Evolutionary conservation across 2,113 vertebrate species (phyloP).

Genomic region (Papio anubis): DNA sequence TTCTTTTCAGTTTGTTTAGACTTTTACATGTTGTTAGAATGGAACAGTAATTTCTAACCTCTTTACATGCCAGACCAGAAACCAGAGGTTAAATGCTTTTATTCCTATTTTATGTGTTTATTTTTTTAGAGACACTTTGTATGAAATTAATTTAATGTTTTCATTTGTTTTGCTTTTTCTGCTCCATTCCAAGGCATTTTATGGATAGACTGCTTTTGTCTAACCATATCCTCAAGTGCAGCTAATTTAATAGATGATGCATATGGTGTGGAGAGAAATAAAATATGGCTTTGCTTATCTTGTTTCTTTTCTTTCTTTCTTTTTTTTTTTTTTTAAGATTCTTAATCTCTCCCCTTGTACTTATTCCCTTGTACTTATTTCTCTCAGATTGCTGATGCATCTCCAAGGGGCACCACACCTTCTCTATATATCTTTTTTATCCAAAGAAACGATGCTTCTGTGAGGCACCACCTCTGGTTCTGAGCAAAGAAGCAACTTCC

Average conservation of each 20-base stretch:
- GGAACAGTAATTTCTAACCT: background rate
- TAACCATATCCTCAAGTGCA: background rate
- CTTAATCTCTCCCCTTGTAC: background rate
- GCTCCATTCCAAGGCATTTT: background rate
- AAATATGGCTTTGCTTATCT: background rate
- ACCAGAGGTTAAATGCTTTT: background rate
- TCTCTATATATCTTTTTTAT: background rate
- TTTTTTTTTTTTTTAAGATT: background rate
- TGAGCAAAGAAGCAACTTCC: background rate
- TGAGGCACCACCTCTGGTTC: background rate
- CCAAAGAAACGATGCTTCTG: background rate
- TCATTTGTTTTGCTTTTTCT: background rate
- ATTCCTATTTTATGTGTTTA: background rate
- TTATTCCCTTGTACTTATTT: fast-evolving
- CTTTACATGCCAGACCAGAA: background rate
- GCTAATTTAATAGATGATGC: background rate
- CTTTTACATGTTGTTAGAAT: background rate
- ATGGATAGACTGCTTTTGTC: background rate
- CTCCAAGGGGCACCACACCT: background rate
- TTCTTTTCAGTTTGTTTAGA: background rate
- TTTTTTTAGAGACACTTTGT: background rate
- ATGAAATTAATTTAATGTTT: background rate
- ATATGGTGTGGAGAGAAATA: background rate
- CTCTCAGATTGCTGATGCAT: background rate
- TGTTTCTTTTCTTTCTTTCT: background rate